Evolutionary conservation across 2,888 invertebrate genomes (phyloP).

Genomic region (Euspilapteryx auroguttella): DNA sequence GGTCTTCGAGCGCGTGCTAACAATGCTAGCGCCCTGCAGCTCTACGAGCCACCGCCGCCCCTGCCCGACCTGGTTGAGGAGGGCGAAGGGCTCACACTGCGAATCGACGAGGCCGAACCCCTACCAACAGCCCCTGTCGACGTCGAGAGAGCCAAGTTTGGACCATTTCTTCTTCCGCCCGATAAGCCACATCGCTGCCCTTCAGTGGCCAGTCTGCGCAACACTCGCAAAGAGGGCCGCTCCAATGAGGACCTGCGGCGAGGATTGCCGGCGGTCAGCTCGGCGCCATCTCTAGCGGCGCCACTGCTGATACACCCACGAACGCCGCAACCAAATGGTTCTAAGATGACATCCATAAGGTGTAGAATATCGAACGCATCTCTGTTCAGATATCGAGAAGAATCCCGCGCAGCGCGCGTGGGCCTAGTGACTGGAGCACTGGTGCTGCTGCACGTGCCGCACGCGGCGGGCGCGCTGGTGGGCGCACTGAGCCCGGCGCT

Average conservation of each 20-base stretch:
- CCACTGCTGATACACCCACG: slow-evolving; percentile 30
- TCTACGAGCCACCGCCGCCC: slow-evolving; percentile 42
- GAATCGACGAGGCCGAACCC: slow-evolving; percentile 28
- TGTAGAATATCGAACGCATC: slow-evolving; percentile 84
- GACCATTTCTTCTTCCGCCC: slow-evolving; percentile 45
- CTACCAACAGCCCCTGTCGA: slow-evolving; percentile 21
- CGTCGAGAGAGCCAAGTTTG: slow-evolving; percentile 29
- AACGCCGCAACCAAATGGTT: slow-evolving; percentile 53
- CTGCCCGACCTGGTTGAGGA: slow-evolving; percentile 41
- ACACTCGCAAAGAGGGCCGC: slow-evolving; percentile 38
- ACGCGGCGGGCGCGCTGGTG: slow-evolving; percentile 39
- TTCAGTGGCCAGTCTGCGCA: slow-evolving; percentile 43
- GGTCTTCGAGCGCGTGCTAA: slow-evolving; percentile 50
- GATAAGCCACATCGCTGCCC: slow-evolving; percentile 44
- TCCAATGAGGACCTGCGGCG: slow-evolving; percentile 37
- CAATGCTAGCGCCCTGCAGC: slow-evolving; percentile 52
- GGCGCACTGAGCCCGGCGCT: slow-evolving; percentile 37
- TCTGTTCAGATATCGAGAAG: slow-evolving; percentile 82
- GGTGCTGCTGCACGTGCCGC: slow-evolving; percentile 75
- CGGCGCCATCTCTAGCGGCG: slow-evolving; percentile 51
- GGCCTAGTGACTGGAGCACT: slow-evolving; percentile 65
- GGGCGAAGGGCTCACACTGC: slow-evolving; percentile 42
- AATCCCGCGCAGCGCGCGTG: slow-evolving; percentile 86
- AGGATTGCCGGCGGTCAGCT: slow-evolving; percentile 47
- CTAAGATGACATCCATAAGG: slow-evolving; percentile 73